Evolutionary conservation across 2,888 invertebrate genomes (phyloP).

Genomic region (Eristalis pertinax): DNA sequence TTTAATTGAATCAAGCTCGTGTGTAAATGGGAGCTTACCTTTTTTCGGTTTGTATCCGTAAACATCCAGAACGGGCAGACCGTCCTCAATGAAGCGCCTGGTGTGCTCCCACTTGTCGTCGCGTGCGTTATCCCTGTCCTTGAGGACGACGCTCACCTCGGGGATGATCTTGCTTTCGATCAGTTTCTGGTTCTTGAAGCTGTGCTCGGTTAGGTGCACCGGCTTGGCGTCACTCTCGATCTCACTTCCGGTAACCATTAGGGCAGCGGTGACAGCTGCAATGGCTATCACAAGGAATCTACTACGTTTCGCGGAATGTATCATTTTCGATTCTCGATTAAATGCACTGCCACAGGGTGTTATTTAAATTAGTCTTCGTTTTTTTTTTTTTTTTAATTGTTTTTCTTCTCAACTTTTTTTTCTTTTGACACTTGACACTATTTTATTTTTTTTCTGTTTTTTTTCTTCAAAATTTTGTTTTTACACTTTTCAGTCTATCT

Average conservation of each 20-base stretch:
- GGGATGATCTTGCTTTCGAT: slow-evolving; percentile 80
- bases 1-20: slow-evolving; percentile 8
- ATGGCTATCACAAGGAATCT: slow-evolving; percentile 56
- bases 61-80: slow-evolving; percentile 79
- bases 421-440: slow-evolving; percentile 9
- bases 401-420: slow-evolving; percentile 14
- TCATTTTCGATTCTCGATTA: slow-evolving; percentile 44
- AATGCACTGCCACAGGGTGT: not conserved
- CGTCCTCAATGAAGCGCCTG: slow-evolving; percentile 79
- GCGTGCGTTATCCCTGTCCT: slow-evolving; percentile 73
- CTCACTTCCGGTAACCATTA: slow-evolving; percentile 70
- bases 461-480: not conserved
- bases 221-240: slow-evolving; percentile 60
- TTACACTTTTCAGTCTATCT: slow-evolving; percentile 20
- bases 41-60: slow-evolving; percentile 79
- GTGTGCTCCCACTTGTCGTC: slow-evolving; percentile 80
- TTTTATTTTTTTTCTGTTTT: not conserved
- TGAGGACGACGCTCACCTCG: slow-evolving; percentile 74
- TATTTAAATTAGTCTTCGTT: not conserved
- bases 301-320: slow-evolving; percentile 57
- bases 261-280: slow-evolving; percentile 33
- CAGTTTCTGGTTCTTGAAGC: slow-evolving; percentile 79
- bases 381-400: not conserved
- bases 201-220: slow-evolving; percentile 77
- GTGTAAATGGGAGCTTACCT: slow-evolving; percentile 75